A percentile compares a stretch with the other conserved stretches of the same genome.
phyloP scores from a whole-genome alignment of 2,888 invertebrate species.

The Macaria liturata region DNA sequence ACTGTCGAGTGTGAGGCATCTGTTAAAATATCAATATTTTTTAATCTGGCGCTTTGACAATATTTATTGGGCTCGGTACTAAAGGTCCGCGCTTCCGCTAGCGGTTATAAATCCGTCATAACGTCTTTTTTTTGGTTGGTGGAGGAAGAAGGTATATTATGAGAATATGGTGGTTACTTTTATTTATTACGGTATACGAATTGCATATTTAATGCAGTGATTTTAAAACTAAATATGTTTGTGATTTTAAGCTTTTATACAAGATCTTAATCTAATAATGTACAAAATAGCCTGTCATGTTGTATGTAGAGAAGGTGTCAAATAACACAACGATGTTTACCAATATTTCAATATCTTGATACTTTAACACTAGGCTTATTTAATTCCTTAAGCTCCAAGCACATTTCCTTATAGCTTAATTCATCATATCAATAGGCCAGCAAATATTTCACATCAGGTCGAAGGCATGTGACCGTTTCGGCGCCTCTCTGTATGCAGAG shows the following conservation, averaged over 20 bases:
- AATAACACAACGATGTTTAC: too few relatives aligned
- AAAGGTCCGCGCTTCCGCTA: conserved; percentile 14
- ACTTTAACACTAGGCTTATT: too few relatives aligned
- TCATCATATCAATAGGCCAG: conserved; percentile 20
- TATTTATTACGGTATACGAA: neutral
- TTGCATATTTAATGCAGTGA: neutral
- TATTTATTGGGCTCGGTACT: conserved; percentile 16
- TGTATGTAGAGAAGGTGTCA: too few relatives aligned
- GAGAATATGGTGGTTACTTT: neutral
- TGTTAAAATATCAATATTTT: conserved; percentile 47
- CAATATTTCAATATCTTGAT: too few relatives aligned
- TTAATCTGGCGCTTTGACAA: conserved; percentile 17
- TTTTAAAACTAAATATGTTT: too few relatives aligned
- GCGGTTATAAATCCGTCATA: conserved; percentile 16
- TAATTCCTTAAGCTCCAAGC: neutral
- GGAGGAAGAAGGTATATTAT: conserved; percentile 5
- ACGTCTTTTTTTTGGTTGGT: conserved; percentile 5
- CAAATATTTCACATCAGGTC: conserved; percentile 67
- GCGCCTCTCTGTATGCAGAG: conserved; percentile 76
- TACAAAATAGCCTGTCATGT: too few relatives aligned
- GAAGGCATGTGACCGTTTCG: conserved; percentile 63
- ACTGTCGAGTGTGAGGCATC: conserved; percentile 62
- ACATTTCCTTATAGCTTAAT: conserved; percentile 16
- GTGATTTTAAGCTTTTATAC: too few relatives aligned
- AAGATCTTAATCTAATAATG: too few relatives aligned